phyloP scores from a whole-genome alignment of 2,113 vertebrate genomes.

The Apodemus speciosus region DNA sequence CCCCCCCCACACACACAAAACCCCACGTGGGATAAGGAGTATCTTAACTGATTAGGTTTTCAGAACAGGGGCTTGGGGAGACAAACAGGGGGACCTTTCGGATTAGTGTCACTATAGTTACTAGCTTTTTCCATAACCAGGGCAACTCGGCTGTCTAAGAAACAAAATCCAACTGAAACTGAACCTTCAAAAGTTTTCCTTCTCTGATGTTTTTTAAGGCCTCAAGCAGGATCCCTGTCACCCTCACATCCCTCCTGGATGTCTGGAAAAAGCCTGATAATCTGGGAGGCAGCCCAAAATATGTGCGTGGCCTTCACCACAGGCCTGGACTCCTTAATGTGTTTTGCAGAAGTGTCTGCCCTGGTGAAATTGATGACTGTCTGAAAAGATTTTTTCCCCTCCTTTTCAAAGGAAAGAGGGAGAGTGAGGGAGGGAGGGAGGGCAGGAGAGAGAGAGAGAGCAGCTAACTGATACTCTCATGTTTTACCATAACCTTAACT shows the following conservation, averaged over 20 bases:
- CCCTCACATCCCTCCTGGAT: slow-evolving; percentile 78
- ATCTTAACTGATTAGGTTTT: slow-evolving; percentile 20
- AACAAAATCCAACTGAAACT: slow-evolving; percentile 77
- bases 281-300: slow-evolving; percentile 86
- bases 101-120: slow-evolving; percentile 30
- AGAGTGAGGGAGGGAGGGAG: too few relatives aligned
- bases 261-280: slow-evolving; percentile 87
- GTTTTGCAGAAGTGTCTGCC: slow-evolving; percentile 84
- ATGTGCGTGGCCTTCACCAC: slow-evolving; percentile 83
- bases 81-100: neutral
- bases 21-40: neutral
- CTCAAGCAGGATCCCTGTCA: slow-evolving; percentile 81
- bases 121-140: slow-evolving; percentile 77
- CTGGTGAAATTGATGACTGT: slow-evolving; percentile 83
- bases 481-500: slow-evolving; percentile 75
- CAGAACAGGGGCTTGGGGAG: neutral
- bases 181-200: slow-evolving; percentile 77
- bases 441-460: slow-evolving; percentile 36
- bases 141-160: slow-evolving; percentile 70
- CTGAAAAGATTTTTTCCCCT: slow-evolving; percentile 77
- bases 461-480: slow-evolving; percentile 62
- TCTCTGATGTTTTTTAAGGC: slow-evolving; percentile 67
- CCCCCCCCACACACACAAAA: too few relatives aligned
- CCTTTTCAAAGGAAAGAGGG: slow-evolving; percentile 78
- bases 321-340: slow-evolving; percentile 87